Percentiles rank a stretch among this genome's conserved stretches.
Evolutionary conservation across 2,113 vertebrate genomes (phyloP).

Genomic region (Tragelaphus strepsiceros): DNA sequence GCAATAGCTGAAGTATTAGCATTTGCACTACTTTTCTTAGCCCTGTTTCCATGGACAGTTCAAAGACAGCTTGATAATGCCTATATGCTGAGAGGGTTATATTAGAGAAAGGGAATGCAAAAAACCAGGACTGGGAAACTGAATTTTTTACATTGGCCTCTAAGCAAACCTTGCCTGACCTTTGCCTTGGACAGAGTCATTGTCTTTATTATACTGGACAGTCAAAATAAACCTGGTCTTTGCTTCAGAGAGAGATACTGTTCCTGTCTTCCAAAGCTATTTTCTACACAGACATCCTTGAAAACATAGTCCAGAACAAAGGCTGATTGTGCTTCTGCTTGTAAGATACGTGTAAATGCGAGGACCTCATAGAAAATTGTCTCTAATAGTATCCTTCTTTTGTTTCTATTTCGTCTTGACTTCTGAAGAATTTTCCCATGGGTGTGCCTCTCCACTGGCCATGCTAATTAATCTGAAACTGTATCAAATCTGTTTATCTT

Average conservation of each 20-base stretch:
- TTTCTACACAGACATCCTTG: not conserved
- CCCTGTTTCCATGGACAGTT: not conserved
- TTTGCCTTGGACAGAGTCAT: not conserved
- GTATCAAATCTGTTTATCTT: slow-evolving; percentile 34
- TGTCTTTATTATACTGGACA: not conserved
- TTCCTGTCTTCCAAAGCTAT: not conserved
- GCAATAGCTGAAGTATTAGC: not conserved
- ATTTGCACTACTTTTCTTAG: not conserved
- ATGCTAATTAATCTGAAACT: slow-evolving; percentile 37
- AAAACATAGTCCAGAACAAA: not conserved
- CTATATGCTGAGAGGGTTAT: not conserved
- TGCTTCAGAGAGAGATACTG: not conserved
- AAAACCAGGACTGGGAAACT: not conserved
- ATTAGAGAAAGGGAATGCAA: not conserved
- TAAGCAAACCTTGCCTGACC: not conserved
- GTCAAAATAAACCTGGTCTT: slow-evolving; percentile 17
- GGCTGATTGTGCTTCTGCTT: not conserved
- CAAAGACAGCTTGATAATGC: not conserved
- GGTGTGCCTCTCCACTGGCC: not conserved
- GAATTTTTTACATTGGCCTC: not conserved
- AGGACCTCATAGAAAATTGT: not conserved
- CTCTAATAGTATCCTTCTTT: not conserved
- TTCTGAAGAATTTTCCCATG: not conserved
- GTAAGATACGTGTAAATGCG: not conserved
- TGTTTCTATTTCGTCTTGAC: not conserved